Evolutionary conservation across 2,888 invertebrate species (phyloP).

Genomic region (Tenthredo distinguenda): DNA sequence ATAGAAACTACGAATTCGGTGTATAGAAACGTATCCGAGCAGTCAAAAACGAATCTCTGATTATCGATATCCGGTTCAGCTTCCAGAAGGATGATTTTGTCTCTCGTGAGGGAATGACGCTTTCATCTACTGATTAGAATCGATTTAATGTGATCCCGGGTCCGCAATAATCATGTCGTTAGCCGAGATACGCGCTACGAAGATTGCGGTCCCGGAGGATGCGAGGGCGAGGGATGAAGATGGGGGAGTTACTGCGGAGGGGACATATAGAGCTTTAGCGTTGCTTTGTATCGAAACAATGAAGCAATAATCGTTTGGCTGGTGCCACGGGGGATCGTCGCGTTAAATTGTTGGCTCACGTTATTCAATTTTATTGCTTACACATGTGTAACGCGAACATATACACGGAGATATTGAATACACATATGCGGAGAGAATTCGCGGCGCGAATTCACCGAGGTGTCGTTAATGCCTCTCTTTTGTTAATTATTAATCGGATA

Average conservation of each 20-base stretch:
- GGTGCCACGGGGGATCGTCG: conserved; percentile 35
- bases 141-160: conserved; percentile 46
- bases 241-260: background rate
- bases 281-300: conserved; percentile 51
- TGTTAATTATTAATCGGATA: background rate
- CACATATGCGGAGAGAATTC: background rate
- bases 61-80: too few relatives aligned
- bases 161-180: conserved; percentile 52
- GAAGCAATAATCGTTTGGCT: conserved; percentile 48
- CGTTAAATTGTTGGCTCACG: conserved; percentile 47
- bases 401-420: background rate
- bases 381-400: conserved; percentile 8
- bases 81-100: conserved; percentile 10
- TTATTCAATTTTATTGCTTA: conserved; percentile 47
- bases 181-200: conserved; percentile 47
- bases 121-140: conserved; percentile 51
- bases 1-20: background rate
- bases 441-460: background rate
- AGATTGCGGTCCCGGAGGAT: conserved; percentile 48
- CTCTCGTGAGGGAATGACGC: conserved; percentile 32
- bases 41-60: background rate
- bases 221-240: conserved; percentile 24
- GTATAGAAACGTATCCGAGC: background rate
- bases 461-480: background rate
- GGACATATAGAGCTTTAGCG: conserved; percentile 15